Evolutionary conservation across 2,113 vertebrate genomes (phyloP).

Genomic region (Columba livia): DNA sequence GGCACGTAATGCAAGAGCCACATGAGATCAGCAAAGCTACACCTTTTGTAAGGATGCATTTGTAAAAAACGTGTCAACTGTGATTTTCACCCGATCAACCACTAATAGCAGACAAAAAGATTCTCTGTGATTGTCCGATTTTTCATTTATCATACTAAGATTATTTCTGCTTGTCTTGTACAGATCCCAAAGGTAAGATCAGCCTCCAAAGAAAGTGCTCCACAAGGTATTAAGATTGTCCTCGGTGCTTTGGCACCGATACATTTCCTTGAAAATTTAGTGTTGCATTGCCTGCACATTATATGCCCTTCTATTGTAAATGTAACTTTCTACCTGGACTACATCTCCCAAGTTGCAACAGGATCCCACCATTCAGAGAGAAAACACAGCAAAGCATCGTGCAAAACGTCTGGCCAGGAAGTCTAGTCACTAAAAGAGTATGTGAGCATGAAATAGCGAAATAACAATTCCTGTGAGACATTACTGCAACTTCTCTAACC

Average conservation of each 20-base stretch:
- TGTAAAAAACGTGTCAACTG: neutral
- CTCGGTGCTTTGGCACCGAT: neutral
- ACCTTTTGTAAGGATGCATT: neutral
- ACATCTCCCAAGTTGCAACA: neutral
- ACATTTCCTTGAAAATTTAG: neutral
- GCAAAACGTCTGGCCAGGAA: neutral
- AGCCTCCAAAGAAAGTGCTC: neutral
- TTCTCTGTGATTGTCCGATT: neutral
- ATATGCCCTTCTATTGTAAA: neutral
- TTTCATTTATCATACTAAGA: neutral
- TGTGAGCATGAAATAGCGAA: neutral
- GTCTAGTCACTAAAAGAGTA: neutral
- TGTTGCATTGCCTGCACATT: neutral
- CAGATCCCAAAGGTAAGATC: neutral
- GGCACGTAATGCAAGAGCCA: neutral
- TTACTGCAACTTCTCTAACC: neutral
- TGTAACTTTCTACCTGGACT: neutral
- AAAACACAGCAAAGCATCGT: neutral
- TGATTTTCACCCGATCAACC: neutral
- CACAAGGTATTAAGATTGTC: neutral
- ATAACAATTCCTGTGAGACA: neutral
- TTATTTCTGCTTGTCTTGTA: neutral
- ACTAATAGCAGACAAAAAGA: neutral
- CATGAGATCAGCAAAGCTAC: accelerated
- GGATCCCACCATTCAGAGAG: neutral